Evolutionary conservation across 2,113 vertebrate species (phyloP), one percentile per base, ranked within the genome.

Genomic region (Thamnophis sirtalis): DNA sequence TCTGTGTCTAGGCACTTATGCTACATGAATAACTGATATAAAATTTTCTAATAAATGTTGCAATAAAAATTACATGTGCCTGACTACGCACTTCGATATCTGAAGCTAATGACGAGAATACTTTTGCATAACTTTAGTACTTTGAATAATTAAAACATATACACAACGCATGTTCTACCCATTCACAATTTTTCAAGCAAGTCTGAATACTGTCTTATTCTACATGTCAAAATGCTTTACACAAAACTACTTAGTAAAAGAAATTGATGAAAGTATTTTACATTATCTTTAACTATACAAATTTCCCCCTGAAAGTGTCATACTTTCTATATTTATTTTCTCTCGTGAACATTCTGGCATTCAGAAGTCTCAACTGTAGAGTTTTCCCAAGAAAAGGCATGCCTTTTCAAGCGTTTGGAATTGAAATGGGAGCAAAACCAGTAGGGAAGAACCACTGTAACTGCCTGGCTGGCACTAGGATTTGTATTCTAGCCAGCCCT

Each of bases 71-170:
- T 92, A 95, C 93, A 94, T 94, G 94, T 95, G 93, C 95, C 94
- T 96, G 95, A 95, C 96, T 94, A 96, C 33, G 94, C 88, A 96
- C 94, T 94, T 89, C 49, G 90, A 92, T 96, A 97, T 94, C 94
- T 95, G 94, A 80, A 97, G 94, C 93, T 96, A 96, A 96, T 86
- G 94, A 95, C 93, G 93, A 96, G 90, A 92, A 93, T 86, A 94
- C 91, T 96, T 97, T 93, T 58, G 90, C 87, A 95, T 91, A 96
- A 96, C 96, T 96, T 92, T 93, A 95, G 92, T 96, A 94, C 94
- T 96, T 92, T 54, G 53, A 54, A 15, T 94, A 89, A 92, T 95
- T 90, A 68, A 68, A 94, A 95, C 94, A 92, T 22, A 33, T 85
- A 94, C 93, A 91, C 63, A 85, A 92, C 58, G 60, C 17, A 93